Evolutionary conservation across 2,888 invertebrate genomes (phyloP).

Genomic region (Ophion slaviceki): DNA sequence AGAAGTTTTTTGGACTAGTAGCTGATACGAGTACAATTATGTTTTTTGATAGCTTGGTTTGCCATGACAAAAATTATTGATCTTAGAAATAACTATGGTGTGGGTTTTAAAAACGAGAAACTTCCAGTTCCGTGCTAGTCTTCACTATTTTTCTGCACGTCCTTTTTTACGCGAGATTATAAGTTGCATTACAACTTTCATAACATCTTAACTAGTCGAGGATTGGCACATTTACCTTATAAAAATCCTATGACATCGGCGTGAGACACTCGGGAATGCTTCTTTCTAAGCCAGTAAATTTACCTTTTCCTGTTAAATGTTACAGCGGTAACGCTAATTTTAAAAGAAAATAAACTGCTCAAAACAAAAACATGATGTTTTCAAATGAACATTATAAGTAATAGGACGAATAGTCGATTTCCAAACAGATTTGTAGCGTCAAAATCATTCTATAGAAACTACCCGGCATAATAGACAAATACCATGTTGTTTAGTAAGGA

Average conservation of each 20-base stretch:
- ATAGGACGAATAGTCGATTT: not conserved
- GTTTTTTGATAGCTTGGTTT: not conserved
- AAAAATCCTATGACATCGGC: not conserved
- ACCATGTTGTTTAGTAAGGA: not conserved
- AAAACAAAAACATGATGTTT: not conserved
- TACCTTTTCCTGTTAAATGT: too few relatives aligned
- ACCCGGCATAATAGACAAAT: too few relatives aligned
- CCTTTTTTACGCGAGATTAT: too few relatives aligned
- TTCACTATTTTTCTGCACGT: not conserved
- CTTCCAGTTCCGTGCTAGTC: not conserved
- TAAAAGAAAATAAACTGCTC: not conserved
- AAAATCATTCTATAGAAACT: not conserved
- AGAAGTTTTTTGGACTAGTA: too few relatives aligned
- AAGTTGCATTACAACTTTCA: not conserved
- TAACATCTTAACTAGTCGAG: not conserved
- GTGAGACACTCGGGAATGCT: not conserved
- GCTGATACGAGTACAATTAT: not conserved
- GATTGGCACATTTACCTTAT: not conserved
- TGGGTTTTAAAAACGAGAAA: not conserved
- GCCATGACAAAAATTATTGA: not conserved
- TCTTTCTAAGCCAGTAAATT: too few relatives aligned
- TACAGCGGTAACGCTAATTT: too few relatives aligned
- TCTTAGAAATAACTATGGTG: not conserved
- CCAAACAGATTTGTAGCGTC: not conserved
- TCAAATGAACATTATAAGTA: not conserved